Percentiles rank a stretch among this genome's conserved stretches.
Conservation (phyloP, 2,888 invertebrate species). For the Cephonodes hylas region DNA sequence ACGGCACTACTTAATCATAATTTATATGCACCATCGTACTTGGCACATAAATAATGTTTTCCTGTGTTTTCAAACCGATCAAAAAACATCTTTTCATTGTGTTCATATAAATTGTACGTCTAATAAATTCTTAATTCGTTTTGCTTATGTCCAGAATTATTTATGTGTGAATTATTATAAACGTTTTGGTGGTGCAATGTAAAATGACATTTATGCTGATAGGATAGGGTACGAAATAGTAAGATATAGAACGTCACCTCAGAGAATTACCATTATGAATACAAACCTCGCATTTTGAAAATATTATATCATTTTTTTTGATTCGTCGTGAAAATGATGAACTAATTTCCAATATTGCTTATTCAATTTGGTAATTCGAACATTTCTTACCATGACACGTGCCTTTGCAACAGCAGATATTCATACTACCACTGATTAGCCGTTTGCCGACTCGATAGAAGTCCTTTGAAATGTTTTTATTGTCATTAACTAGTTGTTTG, state of each 20-base stretch:
- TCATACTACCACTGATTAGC: no score
- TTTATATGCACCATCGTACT: background rate
- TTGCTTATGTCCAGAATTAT: conserved; percentile 4
- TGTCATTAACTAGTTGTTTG: no score
- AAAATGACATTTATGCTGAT: background rate
- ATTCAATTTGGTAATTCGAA: no score
- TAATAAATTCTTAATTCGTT: conserved; percentile 2
- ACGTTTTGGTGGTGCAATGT: background rate
- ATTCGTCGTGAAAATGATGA: background rate
- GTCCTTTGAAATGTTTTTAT: no score
- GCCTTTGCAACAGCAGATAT: no score
- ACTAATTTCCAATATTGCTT: background rate
- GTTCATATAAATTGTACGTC: background rate
- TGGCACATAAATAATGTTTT: background rate
- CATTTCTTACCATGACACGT: no score
- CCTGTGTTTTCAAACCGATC: background rate
- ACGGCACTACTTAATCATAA: background rate
- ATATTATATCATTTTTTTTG: background rate
- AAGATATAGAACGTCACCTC: background rate
- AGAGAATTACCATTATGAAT: background rate
- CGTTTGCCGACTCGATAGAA: no score
- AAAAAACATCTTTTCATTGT: background rate
- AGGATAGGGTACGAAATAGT: background rate
- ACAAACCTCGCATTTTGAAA: background rate
- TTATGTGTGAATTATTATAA: conserved; percentile 5